Evolutionary conservation across 2,797 vertebrate genomes (phyloP).

Genomic region (Acrossocheilus fasciatus): DNA sequence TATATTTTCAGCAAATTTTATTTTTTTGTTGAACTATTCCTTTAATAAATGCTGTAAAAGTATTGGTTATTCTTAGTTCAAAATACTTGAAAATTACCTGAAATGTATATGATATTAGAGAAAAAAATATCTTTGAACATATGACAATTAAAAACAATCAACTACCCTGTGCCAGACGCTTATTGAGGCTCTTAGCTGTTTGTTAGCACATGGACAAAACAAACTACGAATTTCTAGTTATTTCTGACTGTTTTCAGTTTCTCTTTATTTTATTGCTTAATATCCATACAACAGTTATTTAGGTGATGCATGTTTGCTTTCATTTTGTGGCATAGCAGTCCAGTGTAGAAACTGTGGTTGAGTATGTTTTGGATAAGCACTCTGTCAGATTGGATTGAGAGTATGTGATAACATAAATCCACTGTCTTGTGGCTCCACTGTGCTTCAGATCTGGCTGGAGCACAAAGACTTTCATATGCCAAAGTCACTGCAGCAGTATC

Average conservation of each 20-base stretch:
- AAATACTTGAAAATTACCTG: too few relatives aligned
- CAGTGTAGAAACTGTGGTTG: background rate
- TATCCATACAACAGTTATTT: background rate
- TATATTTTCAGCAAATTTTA: too few relatives aligned
- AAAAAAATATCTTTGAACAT: too few relatives aligned
- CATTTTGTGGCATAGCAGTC: background rate
- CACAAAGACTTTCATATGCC: background rate
- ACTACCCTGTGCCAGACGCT: background rate
- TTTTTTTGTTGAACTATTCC: too few relatives aligned
- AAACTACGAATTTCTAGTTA: background rate
- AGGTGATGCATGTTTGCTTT: background rate
- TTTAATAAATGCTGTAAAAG: too few relatives aligned
- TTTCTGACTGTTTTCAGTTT: background rate
- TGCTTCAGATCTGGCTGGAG: conserved; percentile 16
- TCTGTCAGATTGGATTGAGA: background rate
- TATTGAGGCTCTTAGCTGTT: background rate
- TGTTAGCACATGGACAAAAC: background rate
- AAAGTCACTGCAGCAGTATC: background rate
- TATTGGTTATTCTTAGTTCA: too few relatives aligned
- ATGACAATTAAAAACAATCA: background rate
- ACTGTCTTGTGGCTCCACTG: too few relatives aligned
- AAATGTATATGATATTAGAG: too few relatives aligned
- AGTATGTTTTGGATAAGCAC: background rate
- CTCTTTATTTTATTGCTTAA: background rate
- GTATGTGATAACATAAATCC: conserved; percentile 16